Conservation (phyloP, 2,113 vertebrate genomes). For the Sarotherodon lohbergeri region DNA sequence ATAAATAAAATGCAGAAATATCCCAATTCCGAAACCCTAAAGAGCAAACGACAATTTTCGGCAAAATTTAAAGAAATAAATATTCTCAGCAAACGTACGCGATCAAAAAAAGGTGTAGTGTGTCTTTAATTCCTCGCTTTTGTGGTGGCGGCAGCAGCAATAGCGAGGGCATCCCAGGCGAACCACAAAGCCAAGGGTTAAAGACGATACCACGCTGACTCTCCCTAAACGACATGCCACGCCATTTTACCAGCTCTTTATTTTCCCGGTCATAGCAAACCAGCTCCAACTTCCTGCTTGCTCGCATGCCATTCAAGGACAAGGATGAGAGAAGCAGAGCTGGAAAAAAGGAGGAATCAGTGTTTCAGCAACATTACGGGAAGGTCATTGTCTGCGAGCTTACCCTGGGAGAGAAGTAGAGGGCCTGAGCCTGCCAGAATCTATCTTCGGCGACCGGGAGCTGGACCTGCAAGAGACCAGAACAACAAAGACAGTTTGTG, state of each 20-base stretch:
- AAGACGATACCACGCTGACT: constrained; percentile 53
- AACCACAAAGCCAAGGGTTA: constrained; percentile 65
- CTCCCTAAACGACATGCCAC: constrained; percentile 50
- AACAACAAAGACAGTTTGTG: constrained; percentile 91
- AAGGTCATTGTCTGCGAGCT: constrained; percentile 77
- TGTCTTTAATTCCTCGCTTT: constrained; percentile 52
- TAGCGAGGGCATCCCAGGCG: constrained; percentile 40
- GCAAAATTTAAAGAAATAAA: neutral
- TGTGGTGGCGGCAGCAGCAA: constrained; percentile 4
- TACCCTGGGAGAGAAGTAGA: constrained; percentile 74
- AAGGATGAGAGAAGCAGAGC: constrained; percentile 16
- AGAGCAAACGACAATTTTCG: neutral
- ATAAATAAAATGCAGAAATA: constrained; percentile 4
- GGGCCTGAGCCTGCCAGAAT: constrained; percentile 77
- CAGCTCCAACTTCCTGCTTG: constrained; percentile 59
- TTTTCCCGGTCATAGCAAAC: constrained; percentile 35
- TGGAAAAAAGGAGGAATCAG: constrained; percentile 24
- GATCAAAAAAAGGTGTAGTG: constrained; percentile 23
- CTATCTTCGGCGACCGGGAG: constrained; percentile 76
- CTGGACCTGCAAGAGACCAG: constrained; percentile 77
- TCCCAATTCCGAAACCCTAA: constrained; percentile 10
- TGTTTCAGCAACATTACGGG: constrained; percentile 71
- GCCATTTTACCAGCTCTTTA: constrained; percentile 69
- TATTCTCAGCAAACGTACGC: neutral
- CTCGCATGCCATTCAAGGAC: constrained; percentile 50